Base-by-base conservation (phyloP, 1,140 invertebrate genomes). In the Drosophila equinoxialis region DNA sequence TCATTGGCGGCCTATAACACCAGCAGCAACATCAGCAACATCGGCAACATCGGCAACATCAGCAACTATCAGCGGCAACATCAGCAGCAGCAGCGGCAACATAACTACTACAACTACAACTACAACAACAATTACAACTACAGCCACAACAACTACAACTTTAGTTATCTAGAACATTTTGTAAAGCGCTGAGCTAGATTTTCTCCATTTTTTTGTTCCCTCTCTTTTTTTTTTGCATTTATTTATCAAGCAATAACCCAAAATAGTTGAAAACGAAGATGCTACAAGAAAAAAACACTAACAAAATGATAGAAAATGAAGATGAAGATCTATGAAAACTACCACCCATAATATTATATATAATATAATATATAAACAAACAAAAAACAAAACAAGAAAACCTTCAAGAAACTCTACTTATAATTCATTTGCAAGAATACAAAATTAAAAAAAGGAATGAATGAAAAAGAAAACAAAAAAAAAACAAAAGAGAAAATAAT, bases 211-310 rank as follows among this genome's bases (percentile, higher is more conserved):
- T 23, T 23, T 23, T 20, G 10, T 23, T 23, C 17, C 11, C 6
- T 23, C 11, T 51, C 6, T 45, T 17, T 76, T 61, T 71, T 87
- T 78, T 87, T 81, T 87, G 71, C 71, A 77, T 68, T 70, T 67
- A 68, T 86, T 67, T 65, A 59, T 66, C 79, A 71, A 78, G 84
- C 84, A 85, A 90, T 89, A 87, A 85, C 77, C 85, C 84, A 80
- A 89, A 89, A 80, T 68, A 70, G 70, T 71, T 79, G 74, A 66
- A 89, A 87, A 77, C 84, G 77, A 90, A 87, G 84, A 87, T 73
- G 84, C 84, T 90, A 87, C 77, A 82, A 58, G 42, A 60, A 65
- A 60, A 33, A 59, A 20, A 30, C 13, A 59, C 20, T 42, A 58
- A 67, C 30, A 26, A 33, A 61, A 23, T 51, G 7, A 51, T 51